A percentile compares a stretch with the other conserved stretches of the same genome.
These are phyloP conservation scores for Prionace glauca DNA, from an alignment of 2,797 vertebrate species.

Conservation along the genomic window DNA sequence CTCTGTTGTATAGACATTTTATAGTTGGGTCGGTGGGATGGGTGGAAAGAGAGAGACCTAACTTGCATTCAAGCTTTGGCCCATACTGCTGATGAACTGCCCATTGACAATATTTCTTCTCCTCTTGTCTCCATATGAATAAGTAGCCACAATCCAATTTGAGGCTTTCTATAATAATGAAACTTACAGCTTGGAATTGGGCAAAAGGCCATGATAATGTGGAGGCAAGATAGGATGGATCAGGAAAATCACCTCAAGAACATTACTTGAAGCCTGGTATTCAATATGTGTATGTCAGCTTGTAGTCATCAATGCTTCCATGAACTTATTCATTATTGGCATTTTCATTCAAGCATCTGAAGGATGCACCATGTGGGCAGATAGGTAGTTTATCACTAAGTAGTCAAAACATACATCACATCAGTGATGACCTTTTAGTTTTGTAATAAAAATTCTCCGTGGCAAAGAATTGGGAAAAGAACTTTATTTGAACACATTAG, in stretches of 20 bases:
- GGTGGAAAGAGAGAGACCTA: not conserved
- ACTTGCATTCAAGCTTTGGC: not conserved
- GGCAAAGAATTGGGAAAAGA: constrained; percentile 50
- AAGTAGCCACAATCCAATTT: not conserved
- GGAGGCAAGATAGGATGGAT: not conserved
- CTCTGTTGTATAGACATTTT: not conserved
- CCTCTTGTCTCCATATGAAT: not conserved
- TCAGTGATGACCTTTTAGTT: not conserved
- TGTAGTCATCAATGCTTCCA: not conserved
- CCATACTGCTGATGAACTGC: not conserved
- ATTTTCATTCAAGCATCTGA: not conserved
- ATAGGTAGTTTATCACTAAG: not conserved
- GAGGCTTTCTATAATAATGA: not conserved
- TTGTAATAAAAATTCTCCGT: not conserved
- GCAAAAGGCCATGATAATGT: not conserved
- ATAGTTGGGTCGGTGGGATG: too few species aligned
- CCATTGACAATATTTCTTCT: too few species aligned
- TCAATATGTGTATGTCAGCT: not conserved
- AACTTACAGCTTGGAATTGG: not conserved
- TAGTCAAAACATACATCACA: not conserved
- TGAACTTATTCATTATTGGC: not conserved
- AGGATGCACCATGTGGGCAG: not conserved
- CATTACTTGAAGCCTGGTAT: not conserved
- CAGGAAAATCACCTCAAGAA: not conserved
- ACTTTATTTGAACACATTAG: constrained; percentile 91